phyloP scores from a whole-genome alignment of 2,797 vertebrate genomes.

The Eurystomus glaucurus region DNA sequence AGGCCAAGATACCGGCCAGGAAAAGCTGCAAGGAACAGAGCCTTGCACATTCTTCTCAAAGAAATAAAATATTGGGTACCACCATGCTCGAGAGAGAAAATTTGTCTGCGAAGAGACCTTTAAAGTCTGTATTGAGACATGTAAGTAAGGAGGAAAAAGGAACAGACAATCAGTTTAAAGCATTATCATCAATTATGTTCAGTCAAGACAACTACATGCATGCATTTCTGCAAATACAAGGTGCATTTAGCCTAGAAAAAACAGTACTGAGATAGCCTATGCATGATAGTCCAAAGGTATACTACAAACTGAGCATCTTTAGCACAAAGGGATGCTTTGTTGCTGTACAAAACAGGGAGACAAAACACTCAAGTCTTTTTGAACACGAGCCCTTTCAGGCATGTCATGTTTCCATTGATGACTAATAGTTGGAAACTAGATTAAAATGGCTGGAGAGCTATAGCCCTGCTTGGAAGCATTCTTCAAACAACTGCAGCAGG shows the following conservation, averaged over 20 bases:
- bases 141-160: background rate
- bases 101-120: constrained; percentile 93
- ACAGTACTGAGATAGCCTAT: accelerated
- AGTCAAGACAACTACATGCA: background rate
- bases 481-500: background rate
- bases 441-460: background rate
- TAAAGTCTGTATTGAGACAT: constrained; percentile 85
- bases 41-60: constrained; percentile 96
- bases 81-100: constrained; percentile 97
- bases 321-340: background rate
- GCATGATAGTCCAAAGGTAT: background rate
- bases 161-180: constrained; percentile 15
- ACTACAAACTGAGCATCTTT: background rate
- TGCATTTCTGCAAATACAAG: background rate
- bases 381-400: accelerated
- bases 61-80: constrained; percentile 97
- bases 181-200: background rate
- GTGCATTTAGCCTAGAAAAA: background rate
- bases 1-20: constrained; percentile 94
- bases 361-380: background rate
- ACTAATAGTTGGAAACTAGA: background rate
- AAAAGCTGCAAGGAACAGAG: constrained; percentile 93
- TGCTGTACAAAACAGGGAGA: background rate
- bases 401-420: background rate
- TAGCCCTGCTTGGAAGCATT: background rate